A percentile compares a stretch with the other conserved stretches of the same genome.
These are phyloP conservation scores for Molossus alvarezi DNA, from an alignment of 2,797 vertebrate genomes.

Conservation along the genomic window DNA sequence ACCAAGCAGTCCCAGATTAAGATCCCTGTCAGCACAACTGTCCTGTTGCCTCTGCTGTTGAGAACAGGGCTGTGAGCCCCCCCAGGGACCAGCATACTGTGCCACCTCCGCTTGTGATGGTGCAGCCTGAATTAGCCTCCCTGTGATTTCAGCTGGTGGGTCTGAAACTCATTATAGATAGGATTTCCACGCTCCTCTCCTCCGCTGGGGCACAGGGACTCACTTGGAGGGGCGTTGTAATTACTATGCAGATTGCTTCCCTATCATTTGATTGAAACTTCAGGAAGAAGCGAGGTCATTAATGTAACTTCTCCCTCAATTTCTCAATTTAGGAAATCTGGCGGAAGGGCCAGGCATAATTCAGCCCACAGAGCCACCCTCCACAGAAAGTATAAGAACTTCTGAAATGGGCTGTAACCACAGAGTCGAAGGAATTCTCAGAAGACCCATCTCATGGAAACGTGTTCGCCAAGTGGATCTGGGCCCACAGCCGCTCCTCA, in stretches of 20 bases:
- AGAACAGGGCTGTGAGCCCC: not conserved
- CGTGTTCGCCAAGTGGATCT: not conserved
- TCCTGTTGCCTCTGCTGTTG: conserved; percentile 37
- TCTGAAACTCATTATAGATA: conserved; percentile 76
- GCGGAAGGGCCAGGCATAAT: conserved; percentile 35
- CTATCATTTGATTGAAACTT: conserved; percentile 75
- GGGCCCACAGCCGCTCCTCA: not conserved
- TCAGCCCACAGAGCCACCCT: conserved; percentile 19
- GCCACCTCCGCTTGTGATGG: not conserved
- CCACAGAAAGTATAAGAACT: not conserved
- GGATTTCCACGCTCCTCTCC: conserved; percentile 44
- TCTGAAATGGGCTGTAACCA: not conserved
- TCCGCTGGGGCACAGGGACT: not conserved
- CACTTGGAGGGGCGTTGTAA: conserved; percentile 32
- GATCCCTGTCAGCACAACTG: not conserved
- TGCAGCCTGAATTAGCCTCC: conserved; percentile 44
- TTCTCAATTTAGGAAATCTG: conserved; percentile 66
- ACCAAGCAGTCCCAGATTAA: not conserved
- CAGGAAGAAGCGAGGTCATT: conserved; percentile 78
- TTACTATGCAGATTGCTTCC: conserved; percentile 82
- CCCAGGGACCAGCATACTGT: not conserved
- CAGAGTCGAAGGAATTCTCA: conserved; percentile 39
- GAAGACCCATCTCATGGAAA: conserved; percentile 47
- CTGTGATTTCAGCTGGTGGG: conserved; percentile 48
- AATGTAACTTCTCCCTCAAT: conserved; percentile 69